Base-by-base conservation (phyloP, 2,888 invertebrate species). In the Apodemia mormo region DNA sequence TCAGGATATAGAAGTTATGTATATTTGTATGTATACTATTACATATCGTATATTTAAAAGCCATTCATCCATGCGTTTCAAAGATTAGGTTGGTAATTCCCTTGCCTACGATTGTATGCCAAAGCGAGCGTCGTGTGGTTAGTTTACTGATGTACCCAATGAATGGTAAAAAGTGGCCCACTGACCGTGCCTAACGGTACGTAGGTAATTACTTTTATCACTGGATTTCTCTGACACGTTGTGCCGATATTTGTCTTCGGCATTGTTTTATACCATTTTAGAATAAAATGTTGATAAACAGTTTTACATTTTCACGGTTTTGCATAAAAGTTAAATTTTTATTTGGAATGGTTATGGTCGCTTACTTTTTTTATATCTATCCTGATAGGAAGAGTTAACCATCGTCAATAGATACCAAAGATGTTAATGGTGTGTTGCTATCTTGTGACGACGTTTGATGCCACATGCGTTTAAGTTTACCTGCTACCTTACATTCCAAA, bases 91-190 rank as follows among this genome's bases (percentile, higher is more conserved):
- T 33, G 10, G 2, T 33, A 61, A 61, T 61, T 61, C 61, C 61
- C 61, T 61, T 65, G 65, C 43, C 29, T 33, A 14, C 65, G 22
- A 45, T 65, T 43, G 40, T 65, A 37, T 43, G 43, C n/a, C 43
- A 65, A 37, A 40, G 65, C 45, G 29, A 65, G 45, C 67, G 56
- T 56, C 40, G 65, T 68, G 68, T 69, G 68, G 65, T 69, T 65
- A 69, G 68, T 49, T 29, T 56, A 54, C 61, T 61, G 81, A 81
- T 82, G 83, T 84, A 78, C 83, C 83, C 84, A 85, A 85, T 87
- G 86, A 85, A 84, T 85, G 81, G 82, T 86, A 87, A 89, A 90
- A 92, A 90, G 85, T 91, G 88, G 85, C 87, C 87, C 87, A 89
- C 85, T 86, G 85, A 84, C 89, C 87, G 82, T 71, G 74, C 64